Conservation (phyloP, 2,113 vertebrate genomes). For the Lasiurus borealis region DNA sequence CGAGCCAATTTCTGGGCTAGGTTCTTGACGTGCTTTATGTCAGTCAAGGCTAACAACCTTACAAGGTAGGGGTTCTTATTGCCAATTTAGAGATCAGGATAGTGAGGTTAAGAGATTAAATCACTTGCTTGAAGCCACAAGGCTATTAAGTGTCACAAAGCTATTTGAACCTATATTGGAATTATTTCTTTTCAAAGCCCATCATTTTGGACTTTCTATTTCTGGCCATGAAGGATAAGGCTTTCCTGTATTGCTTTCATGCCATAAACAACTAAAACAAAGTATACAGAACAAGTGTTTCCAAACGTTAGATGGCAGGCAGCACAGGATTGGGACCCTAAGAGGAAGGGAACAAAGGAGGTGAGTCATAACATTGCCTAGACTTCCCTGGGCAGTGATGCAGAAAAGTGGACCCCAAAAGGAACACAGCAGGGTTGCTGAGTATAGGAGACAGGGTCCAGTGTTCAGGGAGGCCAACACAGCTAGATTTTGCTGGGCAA, state of each 20-base stretch:
- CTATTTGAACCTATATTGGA: neutral
- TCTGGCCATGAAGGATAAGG: neutral
- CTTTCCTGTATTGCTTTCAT: neutral
- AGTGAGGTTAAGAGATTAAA: neutral
- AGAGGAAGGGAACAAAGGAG: neutral
- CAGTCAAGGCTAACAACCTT: neutral
- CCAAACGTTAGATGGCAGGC: neutral
- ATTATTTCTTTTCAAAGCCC: neutral
- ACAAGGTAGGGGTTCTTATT: neutral
- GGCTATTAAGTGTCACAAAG: neutral
- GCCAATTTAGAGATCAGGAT: conserved; percentile 23
- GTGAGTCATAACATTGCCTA: neutral
- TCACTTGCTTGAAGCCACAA: conserved; percentile 6
- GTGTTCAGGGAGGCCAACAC: neutral
- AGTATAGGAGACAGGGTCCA: neutral
- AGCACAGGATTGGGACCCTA: neutral
- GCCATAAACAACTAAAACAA: neutral
- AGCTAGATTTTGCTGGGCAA: neutral
- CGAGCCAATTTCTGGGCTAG: neutral
- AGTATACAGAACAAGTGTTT: neutral
- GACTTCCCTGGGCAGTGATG: neutral
- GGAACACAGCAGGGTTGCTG: neutral
- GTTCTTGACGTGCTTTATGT: neutral
- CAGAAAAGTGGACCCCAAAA: neutral
- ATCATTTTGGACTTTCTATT: neutral